These are phyloP conservation scores for Cheilosia soror DNA, from an alignment of 2,888 invertebrate species.

Conservation along the genomic window DNA sequence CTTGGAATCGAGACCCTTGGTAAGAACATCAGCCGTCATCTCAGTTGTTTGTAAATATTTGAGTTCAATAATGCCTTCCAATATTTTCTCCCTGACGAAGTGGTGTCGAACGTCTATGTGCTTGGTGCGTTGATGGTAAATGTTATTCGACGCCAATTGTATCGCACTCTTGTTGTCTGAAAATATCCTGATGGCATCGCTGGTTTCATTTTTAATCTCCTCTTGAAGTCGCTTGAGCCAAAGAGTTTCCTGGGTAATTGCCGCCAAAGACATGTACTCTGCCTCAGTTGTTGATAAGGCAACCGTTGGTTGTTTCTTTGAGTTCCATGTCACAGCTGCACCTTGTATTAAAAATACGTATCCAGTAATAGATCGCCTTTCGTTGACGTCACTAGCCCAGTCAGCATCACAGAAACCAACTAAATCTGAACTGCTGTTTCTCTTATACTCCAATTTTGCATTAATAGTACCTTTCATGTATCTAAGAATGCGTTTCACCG, in stretches of 20 bases:
- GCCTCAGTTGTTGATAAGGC: not conserved
- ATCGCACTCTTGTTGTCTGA: not conserved
- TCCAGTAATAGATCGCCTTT: not conserved
- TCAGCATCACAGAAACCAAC: too few relatives aligned
- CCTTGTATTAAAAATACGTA: not conserved
- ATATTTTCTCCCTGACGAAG: not conserved
- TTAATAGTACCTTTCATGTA: too few relatives aligned
- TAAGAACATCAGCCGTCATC: not conserved
- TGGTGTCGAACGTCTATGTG: constrained; percentile 1
- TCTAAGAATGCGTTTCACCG: too few relatives aligned
- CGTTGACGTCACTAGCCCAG: not conserved
- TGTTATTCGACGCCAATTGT: not conserved
- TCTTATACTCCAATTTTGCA: too few relatives aligned
- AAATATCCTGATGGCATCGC: not conserved
- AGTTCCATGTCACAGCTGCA: not conserved
- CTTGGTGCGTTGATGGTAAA: not conserved
- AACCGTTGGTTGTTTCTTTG: not conserved
- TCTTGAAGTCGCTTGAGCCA: not conserved
- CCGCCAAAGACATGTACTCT: not conserved
- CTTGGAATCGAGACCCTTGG: not conserved
- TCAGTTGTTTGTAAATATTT: not conserved
- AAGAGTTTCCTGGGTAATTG: too few relatives aligned
- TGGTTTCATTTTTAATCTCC: not conserved
- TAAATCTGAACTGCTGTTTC: too few relatives aligned
- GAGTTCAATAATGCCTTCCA: not conserved